A percentile compares a stretch with the other conserved stretches of the same genome.
These are phyloP conservation scores for Notodonta dromedarius DNA, from an alignment of 2,888 invertebrate genomes.

Conservation along the genomic window DNA sequence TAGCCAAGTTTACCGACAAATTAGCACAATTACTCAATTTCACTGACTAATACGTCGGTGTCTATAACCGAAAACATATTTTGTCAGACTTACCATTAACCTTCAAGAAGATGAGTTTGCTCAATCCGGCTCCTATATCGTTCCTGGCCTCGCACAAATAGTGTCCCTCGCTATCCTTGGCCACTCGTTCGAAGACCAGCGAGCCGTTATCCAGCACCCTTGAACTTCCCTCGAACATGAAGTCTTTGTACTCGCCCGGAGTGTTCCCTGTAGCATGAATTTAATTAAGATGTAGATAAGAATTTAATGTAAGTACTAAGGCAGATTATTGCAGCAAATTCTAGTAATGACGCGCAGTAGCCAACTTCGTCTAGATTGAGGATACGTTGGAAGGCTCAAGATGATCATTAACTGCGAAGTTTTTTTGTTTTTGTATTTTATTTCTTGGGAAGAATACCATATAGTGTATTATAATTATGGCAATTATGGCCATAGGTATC, in stretches of 20 bases:
- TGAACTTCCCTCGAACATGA: constrained; percentile 91
- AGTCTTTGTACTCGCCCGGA: constrained; percentile 92
- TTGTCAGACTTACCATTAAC: constrained; percentile 89
- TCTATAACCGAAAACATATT: no score
- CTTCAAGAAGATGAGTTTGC: constrained; percentile 95
- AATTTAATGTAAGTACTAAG: constrained; percentile 18
- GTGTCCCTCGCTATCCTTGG: constrained; percentile 94
- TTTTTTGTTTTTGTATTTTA: constrained; percentile 36
- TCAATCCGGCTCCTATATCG: constrained; percentile 94
- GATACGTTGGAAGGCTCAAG: background rate
- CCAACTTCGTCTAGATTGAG: constrained; percentile 30
- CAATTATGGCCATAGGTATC: no score
- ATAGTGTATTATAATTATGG: background rate
- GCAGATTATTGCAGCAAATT: constrained; percentile 2
- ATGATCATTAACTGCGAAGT: background rate
- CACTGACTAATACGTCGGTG: no score
- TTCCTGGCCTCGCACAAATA: constrained; percentile 97
- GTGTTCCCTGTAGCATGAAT: constrained; percentile 77
- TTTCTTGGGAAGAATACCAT: background rate
- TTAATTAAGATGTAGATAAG: constrained; percentile 24
- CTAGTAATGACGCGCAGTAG: constrained; percentile 41
- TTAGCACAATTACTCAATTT: no score
- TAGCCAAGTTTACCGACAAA: no score
- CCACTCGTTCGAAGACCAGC: constrained; percentile 91
- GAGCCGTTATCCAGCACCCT: constrained; percentile 93